Evolutionary conservation across 2,113 vertebrate genomes (phyloP), one percentile per base, ranked within the genome.

Genomic region (Thalassoma bifasciatum): DNA sequence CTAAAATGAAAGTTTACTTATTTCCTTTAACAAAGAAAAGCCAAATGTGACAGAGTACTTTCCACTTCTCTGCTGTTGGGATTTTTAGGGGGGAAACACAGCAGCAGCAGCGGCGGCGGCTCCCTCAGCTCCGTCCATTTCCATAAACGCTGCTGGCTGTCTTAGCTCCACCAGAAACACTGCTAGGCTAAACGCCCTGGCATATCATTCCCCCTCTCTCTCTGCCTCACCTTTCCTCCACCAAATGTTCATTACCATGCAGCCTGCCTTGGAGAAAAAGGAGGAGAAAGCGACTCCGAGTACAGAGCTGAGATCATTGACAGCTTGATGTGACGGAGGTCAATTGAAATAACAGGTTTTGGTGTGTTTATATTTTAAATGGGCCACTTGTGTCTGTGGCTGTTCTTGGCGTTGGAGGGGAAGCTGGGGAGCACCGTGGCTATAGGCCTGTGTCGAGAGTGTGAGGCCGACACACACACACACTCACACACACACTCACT

Each of bases 281-380:
- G 72, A 79, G 79, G 81, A 83, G 89, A 72, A 75, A 91, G 82
- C 86, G 86, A 82, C 86, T 84, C 83, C 74, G 90, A 93, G 91
- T 92, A 88, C 92, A 90, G 83, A 91, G 90, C 89, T 93, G 94
- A 94, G 94, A 92, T 94, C 94, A 94, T 94, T 95, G 93, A 95
- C 94, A 95, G 92, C 93, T 94, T 94, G 94, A 95, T 92, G 93
- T 94, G 94, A 92, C 89, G 89, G 90, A 93, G 93, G 94, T 94
- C 94, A 95, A 95, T 95, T 94, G 94, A 94, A 94, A 94, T 95
- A 94, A 94, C 94, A 95, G 93, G 92, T 94, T 93, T 93, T 91
- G 85, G 92, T 92, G 92, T 88, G 92, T 92, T 94, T 94, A 84
- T 92, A 92, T 93, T 93, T 89, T 90, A 93, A 94, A 94, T 92